phyloP scores from a whole-genome alignment of 2,113 vertebrate genomes.

The Parotia lawesii region DNA sequence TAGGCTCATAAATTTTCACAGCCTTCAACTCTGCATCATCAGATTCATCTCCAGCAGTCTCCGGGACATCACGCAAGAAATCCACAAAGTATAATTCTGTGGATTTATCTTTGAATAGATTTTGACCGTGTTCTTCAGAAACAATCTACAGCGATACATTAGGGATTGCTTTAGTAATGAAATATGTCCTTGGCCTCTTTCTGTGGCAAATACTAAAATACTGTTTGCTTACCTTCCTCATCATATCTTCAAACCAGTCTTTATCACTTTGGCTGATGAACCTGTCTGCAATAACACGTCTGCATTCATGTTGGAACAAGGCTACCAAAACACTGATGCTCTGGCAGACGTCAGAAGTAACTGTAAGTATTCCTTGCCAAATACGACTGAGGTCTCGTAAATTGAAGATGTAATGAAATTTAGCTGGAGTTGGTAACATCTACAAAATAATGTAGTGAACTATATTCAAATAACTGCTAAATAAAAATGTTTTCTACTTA shows the following conservation, averaged over 20 bases:
- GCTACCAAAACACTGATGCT: conserved; percentile 68
- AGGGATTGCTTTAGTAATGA: background rate
- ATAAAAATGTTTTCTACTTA: background rate
- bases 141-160: conserved; percentile 61
- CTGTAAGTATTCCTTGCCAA: conserved; percentile 83
- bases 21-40: conserved; percentile 75
- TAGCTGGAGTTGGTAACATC: conserved; percentile 86
- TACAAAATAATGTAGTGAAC: conserved; percentile 43
- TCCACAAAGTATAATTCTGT: conserved; percentile 79
- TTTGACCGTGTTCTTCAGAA: conserved; percentile 71
- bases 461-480: background rate
- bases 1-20: conserved; percentile 81
- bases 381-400: conserved; percentile 83
- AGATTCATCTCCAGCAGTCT: conserved; percentile 75
- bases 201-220: background rate
- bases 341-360: conserved; percentile 75
- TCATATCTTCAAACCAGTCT: conserved; percentile 69
- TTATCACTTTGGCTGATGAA: conserved; percentile 75
- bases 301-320: conserved; percentile 81
- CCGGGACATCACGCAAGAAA: conserved; percentile 78
- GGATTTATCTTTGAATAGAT: conserved; percentile 56
- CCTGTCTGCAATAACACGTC: conserved; percentile 80
- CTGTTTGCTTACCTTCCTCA: conserved; percentile 65
- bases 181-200: background rate
- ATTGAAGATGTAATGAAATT: conserved; percentile 88